These are phyloP conservation scores for Leptatherina wallacei DNA, from an alignment of 2,797 vertebrate species.

Conservation along the genomic window DNA sequence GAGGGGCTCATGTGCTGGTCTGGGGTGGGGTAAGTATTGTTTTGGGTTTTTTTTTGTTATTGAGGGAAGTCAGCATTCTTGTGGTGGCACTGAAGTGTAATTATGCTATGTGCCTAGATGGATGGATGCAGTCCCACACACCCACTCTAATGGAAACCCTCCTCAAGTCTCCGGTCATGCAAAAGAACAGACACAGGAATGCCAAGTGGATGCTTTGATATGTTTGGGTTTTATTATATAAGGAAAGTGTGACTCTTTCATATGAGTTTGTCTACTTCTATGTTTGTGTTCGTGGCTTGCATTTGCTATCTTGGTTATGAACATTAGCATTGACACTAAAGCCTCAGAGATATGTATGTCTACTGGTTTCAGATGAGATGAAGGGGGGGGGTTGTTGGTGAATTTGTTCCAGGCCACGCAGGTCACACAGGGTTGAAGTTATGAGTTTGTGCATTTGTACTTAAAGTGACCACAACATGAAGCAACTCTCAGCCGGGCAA, in stretches of 20 bases:
- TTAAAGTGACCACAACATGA: constrained; percentile 8
- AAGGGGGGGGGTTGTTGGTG: neutral
- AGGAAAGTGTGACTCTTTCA: neutral
- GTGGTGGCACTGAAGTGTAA: constrained; percentile 66
- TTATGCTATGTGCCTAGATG: constrained; percentile 58
- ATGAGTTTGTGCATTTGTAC: neutral
- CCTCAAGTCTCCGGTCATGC: constrained; percentile 31
- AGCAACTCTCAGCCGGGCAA: constrained; percentile 12
- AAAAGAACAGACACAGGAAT: constrained; percentile 46
- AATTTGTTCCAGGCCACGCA: constrained; percentile 20
- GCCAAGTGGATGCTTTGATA: constrained; percentile 31
- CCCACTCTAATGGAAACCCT: constrained; percentile 41
- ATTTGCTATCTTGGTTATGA: constrained; percentile 30
- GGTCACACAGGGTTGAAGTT: constrained; percentile 20
- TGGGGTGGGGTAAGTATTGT: constrained; percentile 51
- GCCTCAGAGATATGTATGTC: constrained; percentile 38
- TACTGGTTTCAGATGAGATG: neutral
- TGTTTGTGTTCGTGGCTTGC: constrained; percentile 22
- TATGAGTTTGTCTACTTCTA: constrained; percentile 16
- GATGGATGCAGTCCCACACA: constrained; percentile 48
- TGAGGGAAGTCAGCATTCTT: constrained; percentile 64
- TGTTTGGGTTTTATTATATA: constrained; percentile 10
- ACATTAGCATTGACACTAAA: constrained; percentile 37
- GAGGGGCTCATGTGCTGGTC: constrained; percentile 26
- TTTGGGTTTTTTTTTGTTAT: constrained; percentile 34